Base-by-base conservation (phyloP, 2,888 invertebrate species). In the Fragum whitleyi region DNA sequence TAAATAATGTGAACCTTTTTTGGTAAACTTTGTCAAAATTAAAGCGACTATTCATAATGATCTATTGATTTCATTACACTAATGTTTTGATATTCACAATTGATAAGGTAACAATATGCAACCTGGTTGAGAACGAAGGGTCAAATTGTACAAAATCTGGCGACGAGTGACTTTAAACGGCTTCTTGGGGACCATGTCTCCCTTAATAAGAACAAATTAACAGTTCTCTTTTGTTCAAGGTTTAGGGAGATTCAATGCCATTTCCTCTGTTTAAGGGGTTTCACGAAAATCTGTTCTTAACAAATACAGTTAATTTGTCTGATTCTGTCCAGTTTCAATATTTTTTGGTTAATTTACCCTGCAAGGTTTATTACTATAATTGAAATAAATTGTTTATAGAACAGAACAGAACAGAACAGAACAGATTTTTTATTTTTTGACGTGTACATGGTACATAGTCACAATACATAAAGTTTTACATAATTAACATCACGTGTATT, bases 81-180 rank as follows among this genome's bases (percentile, higher is more conserved):
- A n/a, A n/a, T n/a, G n/a, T n/a, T n/a, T n/a, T n/a, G n/a, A n/a
- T n/a, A n/a, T n/a, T n/a, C n/a, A n/a, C n/a, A n/a, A n/a, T n/a
- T n/a, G n/a, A n/a, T 9, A 36, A 36, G 32, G 32, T 36, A 36
- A 36, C 3, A 36, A 36, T 36, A 36, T 9, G 9, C 9, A 36
- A 36, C 32, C 3, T 36, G 32, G 14, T 47, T 47, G 2, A 47
- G 9, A 32, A 32, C 26, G 32, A 61, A 16, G 61, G 61, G 3
- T 61, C 19, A 65, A 73, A 62, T 53, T n/a, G 29, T 73, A 21
- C 23, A 65, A 83, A 83, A 51, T 79, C 81, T 14, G 83, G 77
- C 72, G 86, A 83, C 55, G 86, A 86, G 26, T 42, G 65, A 65
- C 65, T 65, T 65, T 65, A 65, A 65, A 65, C 65, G 65, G 65